A percentile compares a stretch with the other conserved stretches of the same genome.
These are phyloP conservation scores for Sclerodermus sp. DNA, from an alignment of 2,888 invertebrate genomes.

Conservation along the genomic window DNA sequence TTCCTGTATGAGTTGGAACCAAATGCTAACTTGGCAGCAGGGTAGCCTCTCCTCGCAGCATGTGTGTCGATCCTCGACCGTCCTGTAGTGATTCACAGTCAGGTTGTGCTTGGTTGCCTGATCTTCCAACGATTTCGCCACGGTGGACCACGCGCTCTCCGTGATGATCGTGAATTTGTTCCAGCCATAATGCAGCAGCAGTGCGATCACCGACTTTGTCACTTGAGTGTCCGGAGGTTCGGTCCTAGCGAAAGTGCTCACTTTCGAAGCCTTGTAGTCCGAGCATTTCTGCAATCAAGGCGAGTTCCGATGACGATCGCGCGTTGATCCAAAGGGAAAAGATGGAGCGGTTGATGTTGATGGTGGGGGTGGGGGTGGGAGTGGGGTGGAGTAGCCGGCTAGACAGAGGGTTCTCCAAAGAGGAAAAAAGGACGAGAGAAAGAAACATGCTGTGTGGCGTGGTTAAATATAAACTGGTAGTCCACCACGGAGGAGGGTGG, in stretches of 20 bases:
- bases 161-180: conserved; percentile 88
- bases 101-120: conserved; percentile 78
- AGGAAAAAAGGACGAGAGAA: conserved; percentile 6
- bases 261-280: conserved; percentile 82
- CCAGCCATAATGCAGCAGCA: conserved; percentile 91
- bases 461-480: conserved; percentile 41
- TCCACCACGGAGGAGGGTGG: conserved; percentile 23
- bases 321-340: not conserved
- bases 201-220: conserved; percentile 89
- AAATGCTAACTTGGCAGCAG: conserved; percentile 78
- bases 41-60: conserved; percentile 76
- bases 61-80: conserved; percentile 71
- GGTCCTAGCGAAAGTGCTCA: conserved; percentile 90
- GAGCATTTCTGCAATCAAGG: conserved; percentile 84
- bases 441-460: conserved; percentile 35
- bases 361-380: not conserved
- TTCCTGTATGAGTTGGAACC: conserved; percentile 82
- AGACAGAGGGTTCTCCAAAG: not conserved
- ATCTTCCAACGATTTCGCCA: conserved; percentile 77
- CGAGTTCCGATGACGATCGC: conserved; percentile 4
- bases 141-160: conserved; percentile 79
- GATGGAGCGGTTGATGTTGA: not conserved
- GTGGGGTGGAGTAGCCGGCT: not conserved
- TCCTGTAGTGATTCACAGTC: conserved; percentile 78
- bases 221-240: conserved; percentile 95